Percentiles rank a stretch among this genome's conserved stretches.
Evolutionary conservation across 1,140 invertebrate genomes (phyloP).

Genomic region (Drosophila pachea): DNA sequence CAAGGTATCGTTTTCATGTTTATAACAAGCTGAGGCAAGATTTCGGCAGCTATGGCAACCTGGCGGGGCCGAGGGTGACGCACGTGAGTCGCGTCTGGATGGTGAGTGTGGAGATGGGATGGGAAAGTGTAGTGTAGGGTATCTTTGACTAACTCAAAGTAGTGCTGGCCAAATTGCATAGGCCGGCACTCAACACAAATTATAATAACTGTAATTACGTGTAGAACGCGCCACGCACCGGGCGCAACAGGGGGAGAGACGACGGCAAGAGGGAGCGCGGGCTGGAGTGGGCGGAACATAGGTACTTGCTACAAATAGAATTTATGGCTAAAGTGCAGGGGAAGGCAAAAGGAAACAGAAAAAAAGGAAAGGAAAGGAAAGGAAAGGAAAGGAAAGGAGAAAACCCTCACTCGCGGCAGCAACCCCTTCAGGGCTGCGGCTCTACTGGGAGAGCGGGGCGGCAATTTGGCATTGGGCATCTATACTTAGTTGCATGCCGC

Average conservation of each 20-base stretch:
- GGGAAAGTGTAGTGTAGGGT: conserved; percentile 18
- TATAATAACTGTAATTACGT: conserved; percentile 76
- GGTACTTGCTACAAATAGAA: conserved; percentile 66
- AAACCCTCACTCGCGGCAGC: neutral
- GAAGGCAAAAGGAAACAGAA: conserved; percentile 9
- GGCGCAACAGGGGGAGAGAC: neutral
- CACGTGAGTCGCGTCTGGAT: conserved; percentile 56
- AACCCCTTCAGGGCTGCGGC: conserved; percentile 43
- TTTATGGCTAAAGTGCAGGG: conserved; percentile 66
- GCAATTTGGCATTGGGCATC: conserved; percentile 35
- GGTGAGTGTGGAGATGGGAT: neutral
- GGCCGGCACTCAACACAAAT: conserved; percentile 71
- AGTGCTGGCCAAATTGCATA: conserved; percentile 30
- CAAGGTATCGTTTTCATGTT: conserved; percentile 54
- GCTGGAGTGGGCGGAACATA: conserved; percentile 44
- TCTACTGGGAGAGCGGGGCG: conserved; percentile 26
- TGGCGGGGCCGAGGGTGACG: conserved; percentile 14
- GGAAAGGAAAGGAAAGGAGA: too few relatives aligned
- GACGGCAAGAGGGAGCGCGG: too few relatives aligned
- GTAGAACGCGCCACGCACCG: conserved; percentile 24
- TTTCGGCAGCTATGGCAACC: conserved; percentile 61
- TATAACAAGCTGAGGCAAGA: conserved; percentile 13
- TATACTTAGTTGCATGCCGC: conserved; percentile 62
- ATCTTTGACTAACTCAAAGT: conserved; percentile 12
- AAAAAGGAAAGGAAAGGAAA: too few relatives aligned